Base-by-base conservation (phyloP, 2,797 vertebrate genomes). In the Mastacembelus armatus region DNA sequence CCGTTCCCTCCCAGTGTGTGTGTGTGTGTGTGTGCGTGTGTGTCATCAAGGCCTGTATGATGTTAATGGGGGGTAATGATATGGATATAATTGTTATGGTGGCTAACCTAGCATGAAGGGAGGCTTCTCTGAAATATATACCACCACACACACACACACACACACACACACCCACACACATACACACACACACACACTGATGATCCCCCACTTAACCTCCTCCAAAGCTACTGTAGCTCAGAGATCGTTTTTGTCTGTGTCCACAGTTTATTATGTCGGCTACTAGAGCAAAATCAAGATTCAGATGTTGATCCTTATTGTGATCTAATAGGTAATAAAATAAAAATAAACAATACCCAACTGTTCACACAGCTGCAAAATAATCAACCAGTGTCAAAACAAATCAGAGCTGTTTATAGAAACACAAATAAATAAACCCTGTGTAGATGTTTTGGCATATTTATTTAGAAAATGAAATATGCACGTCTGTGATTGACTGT, bases 21-120 rank as follows among this genome's bases (percentile, higher is more conserved):
- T 55, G 47, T 47, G 49, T 66, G 63, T 59, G 59, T 49, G 40
- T 66, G 33, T 59, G 61, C 64, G 44, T 47, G 4, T 45, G 18
- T 22, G 57, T 65, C 69, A 79, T 80, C 59, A 66, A 71, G 51
- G 76, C 66, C 40, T 67, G 71, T 43, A 39, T 85, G 80, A 89
- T 71, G 80, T 48, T 89, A 91, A 92, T 85, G 76, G 77, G 42
- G 60, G 57, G 81, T 90, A 90, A 89, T 91, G 83, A 88, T 79
- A 71, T 18, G 3, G 54, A 60, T 71, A n/a, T 72, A 88, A 87
- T 90, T 88, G 83, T 78, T 71, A 61, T 59, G 61, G 70, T 83
- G 81, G 43, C 66, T 84, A 77, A 80, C 70, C 58, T 82, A 56
- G 81, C 81, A 80, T 78, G 81, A 78, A 64, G 66, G 68, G 24